phyloP scores from a whole-genome alignment of 2,113 vertebrate species.

The Prunella fulvescens region DNA sequence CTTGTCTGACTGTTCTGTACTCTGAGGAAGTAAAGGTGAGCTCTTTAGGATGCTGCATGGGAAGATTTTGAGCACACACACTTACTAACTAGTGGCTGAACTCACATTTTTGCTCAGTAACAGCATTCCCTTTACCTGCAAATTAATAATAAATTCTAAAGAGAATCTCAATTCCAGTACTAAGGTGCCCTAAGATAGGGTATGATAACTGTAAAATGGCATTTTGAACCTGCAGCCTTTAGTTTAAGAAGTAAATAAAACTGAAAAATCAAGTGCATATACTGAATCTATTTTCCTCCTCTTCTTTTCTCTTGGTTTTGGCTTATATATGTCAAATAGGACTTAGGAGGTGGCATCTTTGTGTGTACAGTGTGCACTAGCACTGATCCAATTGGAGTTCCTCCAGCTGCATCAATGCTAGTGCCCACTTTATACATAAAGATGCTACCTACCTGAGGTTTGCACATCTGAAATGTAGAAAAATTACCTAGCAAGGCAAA shows the following conservation, averaged over 20 bases:
- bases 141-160: not conserved
- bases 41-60: not conserved
- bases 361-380: not conserved
- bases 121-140: not conserved
- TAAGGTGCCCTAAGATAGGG: not conserved
- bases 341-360: not conserved
- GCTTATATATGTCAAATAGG: not conserved
- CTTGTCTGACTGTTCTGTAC: not conserved
- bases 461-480: not conserved
- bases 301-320: not conserved
- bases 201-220: not conserved
- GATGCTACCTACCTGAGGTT: not conserved
- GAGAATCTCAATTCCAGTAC: not conserved
- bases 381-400: not conserved
- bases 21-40: not conserved
- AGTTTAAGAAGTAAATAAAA: not conserved
- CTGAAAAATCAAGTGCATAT: not conserved
- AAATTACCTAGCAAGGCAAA: not conserved
- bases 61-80: not conserved
- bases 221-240: not conserved
- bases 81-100: not conserved
- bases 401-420: not conserved
- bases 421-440: fast-evolving
- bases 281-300: not conserved
- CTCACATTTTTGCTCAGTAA: not conserved